Percentiles rank a stretch among this genome's conserved stretches.
Evolutionary conservation across 2,113 vertebrate genomes (phyloP).

Genomic region (Engraulis encrasicolus): DNA sequence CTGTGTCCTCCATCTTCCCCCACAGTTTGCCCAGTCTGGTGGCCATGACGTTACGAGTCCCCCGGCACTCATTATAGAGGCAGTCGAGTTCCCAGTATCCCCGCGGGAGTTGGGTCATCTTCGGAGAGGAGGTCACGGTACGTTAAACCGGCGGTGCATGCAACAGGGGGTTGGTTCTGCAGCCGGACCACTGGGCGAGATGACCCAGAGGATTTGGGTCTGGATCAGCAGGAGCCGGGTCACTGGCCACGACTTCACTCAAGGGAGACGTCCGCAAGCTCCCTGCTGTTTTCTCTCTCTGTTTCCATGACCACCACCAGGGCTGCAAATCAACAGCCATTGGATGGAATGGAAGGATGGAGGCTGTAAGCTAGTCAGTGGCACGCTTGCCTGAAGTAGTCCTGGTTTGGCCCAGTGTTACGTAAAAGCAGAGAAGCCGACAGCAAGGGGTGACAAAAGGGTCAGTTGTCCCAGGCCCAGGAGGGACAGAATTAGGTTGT

Average conservation of each 20-base stretch:
- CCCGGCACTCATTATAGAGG: background rate
- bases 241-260: background rate
- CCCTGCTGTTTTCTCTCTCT: slow-evolving; percentile 9
- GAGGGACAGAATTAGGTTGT: too few species aligned
- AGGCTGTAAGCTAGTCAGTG: too few species aligned
- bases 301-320: background rate
- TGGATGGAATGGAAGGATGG: too few species aligned
- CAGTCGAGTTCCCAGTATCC: slow-evolving; percentile 9
- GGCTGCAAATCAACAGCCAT: background rate
- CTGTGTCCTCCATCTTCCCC: too few species aligned
- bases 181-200: background rate
- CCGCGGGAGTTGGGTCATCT: background rate
- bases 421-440: too few species aligned
- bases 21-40: background rate
- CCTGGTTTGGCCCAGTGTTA: background rate
- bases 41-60: slow-evolving; percentile 14
- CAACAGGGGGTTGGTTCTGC: too few species aligned
- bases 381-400: background rate
- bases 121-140: slow-evolving; percentile 3
- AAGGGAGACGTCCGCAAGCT: background rate
- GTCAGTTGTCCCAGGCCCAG: too few species aligned
- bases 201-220: slow-evolving; percentile 8
- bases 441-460: too few species aligned
- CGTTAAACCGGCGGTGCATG: background rate
- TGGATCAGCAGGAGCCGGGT: background rate